Base-by-base conservation (phyloP, 2,113 vertebrate genomes). In the Ancistrus triradiatus region DNA sequence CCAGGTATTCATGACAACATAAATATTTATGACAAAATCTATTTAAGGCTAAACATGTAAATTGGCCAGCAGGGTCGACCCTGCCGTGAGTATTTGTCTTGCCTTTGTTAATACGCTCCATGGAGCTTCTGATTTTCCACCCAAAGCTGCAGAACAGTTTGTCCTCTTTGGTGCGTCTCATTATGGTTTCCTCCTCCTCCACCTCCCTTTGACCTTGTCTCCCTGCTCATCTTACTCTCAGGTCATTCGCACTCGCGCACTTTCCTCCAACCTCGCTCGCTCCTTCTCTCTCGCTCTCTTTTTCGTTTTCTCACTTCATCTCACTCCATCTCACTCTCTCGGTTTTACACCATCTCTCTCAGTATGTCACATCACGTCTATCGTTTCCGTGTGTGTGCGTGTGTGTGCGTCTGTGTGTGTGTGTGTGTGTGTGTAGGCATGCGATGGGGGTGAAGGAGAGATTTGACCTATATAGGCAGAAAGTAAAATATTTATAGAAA, bases 401-500 rank as follows among this genome's bases (percentile, higher is more conserved):
- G 43, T 67, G 63, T 66, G 11, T 48, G 21, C 37, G 37, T 42
- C 38, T 55, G 43, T 53, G 15, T 11, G 49, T 68, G 10, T 55
- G 28, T 68, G 69, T 11, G 37, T 44, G 19, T 59, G 69, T 46
- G 8, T 15, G 37, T 18, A 3, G 38, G 53, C 9, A n/a, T 21
- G 33, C 6, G 62, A 67, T 68, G 31, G 28, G 66, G 80, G 70
- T 72, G 78, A 72, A 77, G 69, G 73, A 79, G 78, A 79, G 73
- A 69, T 81, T 68, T 83, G 87, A 85, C 87, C 87, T 83, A 89
- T 65, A 84, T 89, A 82, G 78, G 48, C 31, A 69, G 77, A 79
- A 76, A 73, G 77, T 70, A 69, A 68, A 82, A 80, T 89, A 88
- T 87, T 89, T 85, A 85, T 89, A 86, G 87, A 80, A 75, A 77